Percentiles rank a stretch among this genome's conserved stretches.
These are phyloP conservation scores for Erynnis tages DNA, from an alignment of 2,888 invertebrate genomes.

Conservation along the genomic window DNA sequence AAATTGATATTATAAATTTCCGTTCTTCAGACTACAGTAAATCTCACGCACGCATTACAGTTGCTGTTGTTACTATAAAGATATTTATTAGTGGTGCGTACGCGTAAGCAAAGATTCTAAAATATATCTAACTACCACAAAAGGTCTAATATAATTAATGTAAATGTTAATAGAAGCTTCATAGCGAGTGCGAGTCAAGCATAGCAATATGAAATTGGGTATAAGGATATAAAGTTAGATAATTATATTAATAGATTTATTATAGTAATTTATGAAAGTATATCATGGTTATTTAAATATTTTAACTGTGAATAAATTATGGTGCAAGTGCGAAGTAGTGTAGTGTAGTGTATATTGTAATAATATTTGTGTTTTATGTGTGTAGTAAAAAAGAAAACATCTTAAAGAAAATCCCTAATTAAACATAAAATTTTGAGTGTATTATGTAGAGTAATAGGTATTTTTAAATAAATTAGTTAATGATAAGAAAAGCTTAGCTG, in stretches of 20 bases:
- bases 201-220: slow-evolving; percentile 37
- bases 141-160: slow-evolving; percentile 43
- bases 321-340: slow-evolving; percentile 28
- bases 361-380: slow-evolving; percentile 33
- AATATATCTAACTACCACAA: slow-evolving; percentile 31
- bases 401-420: slow-evolving; percentile 53
- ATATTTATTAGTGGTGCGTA: slow-evolving; percentile 65
- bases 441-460: slow-evolving; percentile 65
- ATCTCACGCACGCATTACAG: slow-evolving; percentile 78
- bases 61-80: slow-evolving; percentile 55
- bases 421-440: slow-evolving; percentile 50
- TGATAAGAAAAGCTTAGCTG: slow-evolving; percentile 73
- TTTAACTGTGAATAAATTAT: slow-evolving; percentile 25
- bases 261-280: slow-evolving; percentile 37
- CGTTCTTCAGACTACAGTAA: slow-evolving; percentile 51
- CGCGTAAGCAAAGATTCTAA: slow-evolving; percentile 66
- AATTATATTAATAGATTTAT: slow-evolving; percentile 3
- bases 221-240: slow-evolving; percentile 23
- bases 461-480: slow-evolving; percentile 68
- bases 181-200: slow-evolving; percentile 41
- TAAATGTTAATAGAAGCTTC: slow-evolving; percentile 56
- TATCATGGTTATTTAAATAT: slow-evolving; percentile 32
- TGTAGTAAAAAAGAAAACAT: slow-evolving; percentile 63
- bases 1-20: slow-evolving; percentile 46
- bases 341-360: no score